phyloP scores from a whole-genome alignment of 2,113 vertebrate genomes.

The Peromyscus californicus region DNA sequence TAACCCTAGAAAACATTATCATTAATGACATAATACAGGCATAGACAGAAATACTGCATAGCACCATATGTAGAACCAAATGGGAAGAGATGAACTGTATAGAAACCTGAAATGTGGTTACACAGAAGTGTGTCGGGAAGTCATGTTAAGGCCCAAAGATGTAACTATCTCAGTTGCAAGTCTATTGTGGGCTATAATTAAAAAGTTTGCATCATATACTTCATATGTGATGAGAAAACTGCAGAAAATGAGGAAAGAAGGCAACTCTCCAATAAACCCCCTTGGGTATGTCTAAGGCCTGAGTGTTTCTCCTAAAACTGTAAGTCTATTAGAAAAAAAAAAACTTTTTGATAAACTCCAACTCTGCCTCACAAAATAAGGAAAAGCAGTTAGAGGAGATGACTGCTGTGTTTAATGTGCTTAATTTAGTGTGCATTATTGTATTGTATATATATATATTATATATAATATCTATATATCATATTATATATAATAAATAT shows the following conservation, averaged over 20 bases:
- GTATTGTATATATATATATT: neutral
- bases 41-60: neutral
- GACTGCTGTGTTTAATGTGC: neutral
- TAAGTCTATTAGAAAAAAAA: neutral
- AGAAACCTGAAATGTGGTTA: neutral
- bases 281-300: neutral
- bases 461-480: neutral
- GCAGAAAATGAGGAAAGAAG: neutral
- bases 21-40: neutral
- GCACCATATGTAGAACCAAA: neutral
- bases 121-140: neutral
- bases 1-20: neutral
- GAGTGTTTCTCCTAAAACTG: neutral
- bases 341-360: neutral
- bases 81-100: neutral
- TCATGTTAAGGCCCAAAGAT: neutral
- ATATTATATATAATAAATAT: neutral
- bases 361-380: neutral
- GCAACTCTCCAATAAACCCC: neutral
- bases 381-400: neutral
- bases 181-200: neutral
- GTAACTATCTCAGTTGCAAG: neutral
- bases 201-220: no score
- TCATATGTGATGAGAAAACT: neutral
- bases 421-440: neutral